These are phyloP conservation scores for Drosophila sturtevanti DNA, from an alignment of 1,140 invertebrate genomes.

Conservation along the genomic window DNA sequence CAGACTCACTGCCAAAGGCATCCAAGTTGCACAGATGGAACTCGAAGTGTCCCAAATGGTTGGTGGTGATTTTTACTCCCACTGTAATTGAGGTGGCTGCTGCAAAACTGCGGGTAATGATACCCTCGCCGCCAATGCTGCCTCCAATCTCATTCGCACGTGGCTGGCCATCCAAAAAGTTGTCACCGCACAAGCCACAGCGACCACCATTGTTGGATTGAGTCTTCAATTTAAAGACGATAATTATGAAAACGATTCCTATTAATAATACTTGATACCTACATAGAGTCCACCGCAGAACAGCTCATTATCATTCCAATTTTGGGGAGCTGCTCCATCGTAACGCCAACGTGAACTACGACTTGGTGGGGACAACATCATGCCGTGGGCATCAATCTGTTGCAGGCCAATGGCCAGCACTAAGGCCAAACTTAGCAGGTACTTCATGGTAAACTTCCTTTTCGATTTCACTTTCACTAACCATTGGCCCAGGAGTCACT, in stretches of 20 bases:
- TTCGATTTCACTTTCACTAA: conserved; percentile 68
- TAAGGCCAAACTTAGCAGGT: conserved; percentile 54
- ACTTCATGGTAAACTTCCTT: conserved; percentile 55
- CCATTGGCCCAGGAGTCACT: background rate
- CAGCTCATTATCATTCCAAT: conserved; percentile 87
- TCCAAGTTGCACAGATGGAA: conserved; percentile 85
- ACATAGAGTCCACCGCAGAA: conserved; percentile 87
- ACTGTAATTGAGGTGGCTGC: conserved; percentile 76
- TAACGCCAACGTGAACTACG: conserved; percentile 87
- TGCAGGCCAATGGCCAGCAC: conserved; percentile 60
- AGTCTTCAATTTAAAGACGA: conserved; percentile 29
- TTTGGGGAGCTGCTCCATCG: conserved; percentile 84
- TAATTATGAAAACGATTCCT: no score
- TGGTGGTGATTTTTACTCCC: conserved; percentile 83
- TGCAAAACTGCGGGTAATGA: conserved; percentile 83
- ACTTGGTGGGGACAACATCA: conserved; percentile 87
- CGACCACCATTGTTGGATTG: conserved; percentile 83
- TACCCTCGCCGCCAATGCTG: conserved; percentile 84
- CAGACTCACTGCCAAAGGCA: conserved; percentile 83
- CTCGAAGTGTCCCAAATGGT: conserved; percentile 84
- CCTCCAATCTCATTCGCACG: conserved; percentile 87
- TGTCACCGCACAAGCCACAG: conserved; percentile 86
- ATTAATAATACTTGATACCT: conserved; percentile 50
- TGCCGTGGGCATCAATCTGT: conserved; percentile 85
- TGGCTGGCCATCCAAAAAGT: conserved; percentile 83